Conservation (phyloP, 2,797 vertebrate genomes). For the Poecilia velifera region DNA sequence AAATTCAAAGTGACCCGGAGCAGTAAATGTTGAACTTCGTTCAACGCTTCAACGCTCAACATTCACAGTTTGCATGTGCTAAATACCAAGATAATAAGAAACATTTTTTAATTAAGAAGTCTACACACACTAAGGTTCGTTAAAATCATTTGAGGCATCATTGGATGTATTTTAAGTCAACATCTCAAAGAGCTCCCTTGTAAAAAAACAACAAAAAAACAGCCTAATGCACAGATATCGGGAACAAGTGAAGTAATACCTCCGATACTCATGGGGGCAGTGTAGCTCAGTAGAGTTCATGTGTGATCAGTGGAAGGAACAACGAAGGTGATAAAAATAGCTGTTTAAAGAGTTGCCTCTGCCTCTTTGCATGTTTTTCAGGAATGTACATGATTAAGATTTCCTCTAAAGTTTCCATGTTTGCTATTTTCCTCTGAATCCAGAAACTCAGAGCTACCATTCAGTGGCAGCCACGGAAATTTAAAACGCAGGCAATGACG, state of each 20-base stretch:
- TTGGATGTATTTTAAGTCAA: neutral
- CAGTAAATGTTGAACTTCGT: neutral
- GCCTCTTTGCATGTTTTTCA: neutral
- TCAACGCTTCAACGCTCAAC: neutral
- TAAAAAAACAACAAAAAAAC: neutral
- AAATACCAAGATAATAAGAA: neutral
- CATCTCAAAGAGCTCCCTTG: neutral
- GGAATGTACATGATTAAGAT: neutral
- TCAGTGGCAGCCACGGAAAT: neutral
- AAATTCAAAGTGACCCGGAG: neutral
- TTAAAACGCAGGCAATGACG: neutral
- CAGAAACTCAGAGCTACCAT: neutral
- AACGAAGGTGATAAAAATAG: neutral
- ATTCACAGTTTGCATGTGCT: neutral
- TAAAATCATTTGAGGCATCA: neutral
- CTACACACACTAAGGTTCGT: neutral
- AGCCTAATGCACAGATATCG: neutral
- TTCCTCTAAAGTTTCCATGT: neutral
- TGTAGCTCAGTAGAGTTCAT: neutral
- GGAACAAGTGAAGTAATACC: neutral
- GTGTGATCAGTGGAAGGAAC: neutral
- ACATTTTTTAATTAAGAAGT: neutral
- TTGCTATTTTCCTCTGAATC: neutral
- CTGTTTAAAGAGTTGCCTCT: neutral
- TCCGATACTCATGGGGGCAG: neutral